Percentiles rank a stretch among this genome's conserved stretches.
Conservation (phyloP, 92 coral and sea anemone species). For the Phenganax marumi region DNA sequence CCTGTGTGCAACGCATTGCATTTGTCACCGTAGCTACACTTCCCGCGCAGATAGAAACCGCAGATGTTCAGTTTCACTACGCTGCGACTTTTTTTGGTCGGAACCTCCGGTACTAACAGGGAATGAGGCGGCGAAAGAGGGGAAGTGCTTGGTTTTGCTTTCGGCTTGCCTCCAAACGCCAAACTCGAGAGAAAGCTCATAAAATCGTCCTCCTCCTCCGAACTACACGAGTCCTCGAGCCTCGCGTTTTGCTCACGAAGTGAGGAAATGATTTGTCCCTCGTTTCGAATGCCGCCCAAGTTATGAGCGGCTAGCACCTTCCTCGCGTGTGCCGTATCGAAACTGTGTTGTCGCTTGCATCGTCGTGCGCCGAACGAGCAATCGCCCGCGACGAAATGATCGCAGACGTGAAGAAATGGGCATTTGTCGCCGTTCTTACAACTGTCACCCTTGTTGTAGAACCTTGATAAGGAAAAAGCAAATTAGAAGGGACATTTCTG, state of each 20-base stretch:
- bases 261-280: background rate
- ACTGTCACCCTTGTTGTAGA: constrained; percentile 44
- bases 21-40: constrained; percentile 74
- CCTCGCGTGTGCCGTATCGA: constrained; percentile 1
- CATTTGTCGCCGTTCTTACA: constrained; percentile 72
- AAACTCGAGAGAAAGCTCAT: background rate
- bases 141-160: background rate
- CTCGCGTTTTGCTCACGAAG: constrained; percentile 5
- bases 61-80: constrained; percentile 68
- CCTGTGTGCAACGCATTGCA: constrained; percentile 67
- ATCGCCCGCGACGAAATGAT: constrained; percentile 66
- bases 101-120: too few relatives aligned
- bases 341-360: constrained; percentile 50
- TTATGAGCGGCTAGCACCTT: constrained; percentile 15
- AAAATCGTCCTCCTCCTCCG: constrained; percentile 23
- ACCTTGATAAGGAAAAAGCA: background rate
- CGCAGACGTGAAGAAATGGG: constrained; percentile 75
- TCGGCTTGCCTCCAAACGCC: background rate
- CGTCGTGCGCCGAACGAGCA: constrained; percentile 64
- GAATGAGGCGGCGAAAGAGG: background rate
- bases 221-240: constrained; percentile 4
- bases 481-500: too few relatives aligned
- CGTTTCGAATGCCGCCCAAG: constrained; percentile 11
- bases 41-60: constrained; percentile 79
- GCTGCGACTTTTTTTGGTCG: background rate